Evolutionary conservation across 2,113 vertebrate genomes (phyloP).

Genomic region (Odontesthes bonariensis): DNA sequence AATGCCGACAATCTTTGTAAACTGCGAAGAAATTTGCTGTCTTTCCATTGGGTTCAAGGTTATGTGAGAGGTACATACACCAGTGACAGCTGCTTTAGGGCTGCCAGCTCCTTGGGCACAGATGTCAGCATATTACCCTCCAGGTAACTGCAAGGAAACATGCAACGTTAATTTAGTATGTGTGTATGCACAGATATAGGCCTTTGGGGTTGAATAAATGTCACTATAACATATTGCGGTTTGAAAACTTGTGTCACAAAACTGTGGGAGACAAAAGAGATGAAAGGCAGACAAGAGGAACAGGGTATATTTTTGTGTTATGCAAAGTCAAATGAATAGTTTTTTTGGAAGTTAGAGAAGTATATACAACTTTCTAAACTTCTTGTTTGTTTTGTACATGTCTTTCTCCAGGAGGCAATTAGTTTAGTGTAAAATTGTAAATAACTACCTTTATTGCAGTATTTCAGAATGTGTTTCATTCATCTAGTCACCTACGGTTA

Average conservation of each 20-base stretch:
- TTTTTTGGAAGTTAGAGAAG: background rate
- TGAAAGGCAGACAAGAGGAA: background rate
- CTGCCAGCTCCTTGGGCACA: constrained; percentile 91
- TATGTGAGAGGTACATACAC: constrained; percentile 68
- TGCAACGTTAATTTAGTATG: constrained; percentile 16
- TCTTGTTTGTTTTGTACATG: too few species aligned
- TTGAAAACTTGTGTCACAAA: constrained; percentile 15
- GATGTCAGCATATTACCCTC: constrained; percentile 95
- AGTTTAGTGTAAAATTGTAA: too few species aligned
- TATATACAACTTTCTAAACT: too few species aligned
- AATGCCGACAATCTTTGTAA: background rate
- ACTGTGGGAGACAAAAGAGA: background rate
- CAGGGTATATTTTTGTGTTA: background rate
- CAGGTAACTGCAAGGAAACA: constrained; percentile 89
- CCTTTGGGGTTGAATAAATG: background rate
- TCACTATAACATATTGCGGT: background rate
- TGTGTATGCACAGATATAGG: constrained; percentile 7
- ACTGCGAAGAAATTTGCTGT: background rate
- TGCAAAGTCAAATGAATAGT: background rate
- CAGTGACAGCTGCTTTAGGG: constrained; percentile 86
- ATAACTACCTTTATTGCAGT: too few species aligned
- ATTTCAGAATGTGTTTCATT: too few species aligned
- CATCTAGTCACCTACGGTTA: too few species aligned
- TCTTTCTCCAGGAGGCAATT: too few species aligned
- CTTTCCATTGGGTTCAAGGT: constrained; percentile 30